Evolutionary conservation across 2,797 vertebrate genomes (phyloP).

Genomic region (Pseudomugil gertrudae): DNA sequence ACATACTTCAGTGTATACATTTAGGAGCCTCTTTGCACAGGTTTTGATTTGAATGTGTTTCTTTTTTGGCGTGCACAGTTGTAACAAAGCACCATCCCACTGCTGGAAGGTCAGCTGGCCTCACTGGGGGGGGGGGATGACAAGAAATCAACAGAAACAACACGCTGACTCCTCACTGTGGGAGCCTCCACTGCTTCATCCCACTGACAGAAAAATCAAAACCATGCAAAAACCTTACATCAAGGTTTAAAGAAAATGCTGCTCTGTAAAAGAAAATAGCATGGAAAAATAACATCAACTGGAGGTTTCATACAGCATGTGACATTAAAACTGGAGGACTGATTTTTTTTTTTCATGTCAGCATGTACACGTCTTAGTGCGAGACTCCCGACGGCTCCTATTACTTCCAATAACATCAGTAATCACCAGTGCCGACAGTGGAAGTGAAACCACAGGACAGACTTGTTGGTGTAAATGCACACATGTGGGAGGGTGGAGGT

Average conservation of each 20-base stretch:
- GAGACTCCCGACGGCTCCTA: background rate
- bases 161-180: background rate
- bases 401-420: background rate
- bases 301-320: background rate
- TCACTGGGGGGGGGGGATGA: background rate
- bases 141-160: background rate
- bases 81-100: background rate
- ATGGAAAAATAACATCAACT: background rate
- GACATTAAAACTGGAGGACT: background rate
- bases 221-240: background rate
- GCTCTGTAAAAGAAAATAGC: background rate
- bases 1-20: background rate
- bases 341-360: background rate
- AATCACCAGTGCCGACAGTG: slow-evolving; percentile 7
- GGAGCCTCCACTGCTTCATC: background rate
- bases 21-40: too few relatives aligned
- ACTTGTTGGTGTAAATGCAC: slow-evolving; percentile 25
- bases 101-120: background rate
- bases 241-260: background rate
- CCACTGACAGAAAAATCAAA: slow-evolving; percentile 9
- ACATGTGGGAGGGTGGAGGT: slow-evolving; percentile 13
- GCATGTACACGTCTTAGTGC: background rate
- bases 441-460: background rate
- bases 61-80: background rate
- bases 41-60: background rate